These are phyloP conservation scores for Caenorhabditis inopinata DNA, from an alignment of 1,140 invertebrate species.

Conservation along the genomic window DNA sequence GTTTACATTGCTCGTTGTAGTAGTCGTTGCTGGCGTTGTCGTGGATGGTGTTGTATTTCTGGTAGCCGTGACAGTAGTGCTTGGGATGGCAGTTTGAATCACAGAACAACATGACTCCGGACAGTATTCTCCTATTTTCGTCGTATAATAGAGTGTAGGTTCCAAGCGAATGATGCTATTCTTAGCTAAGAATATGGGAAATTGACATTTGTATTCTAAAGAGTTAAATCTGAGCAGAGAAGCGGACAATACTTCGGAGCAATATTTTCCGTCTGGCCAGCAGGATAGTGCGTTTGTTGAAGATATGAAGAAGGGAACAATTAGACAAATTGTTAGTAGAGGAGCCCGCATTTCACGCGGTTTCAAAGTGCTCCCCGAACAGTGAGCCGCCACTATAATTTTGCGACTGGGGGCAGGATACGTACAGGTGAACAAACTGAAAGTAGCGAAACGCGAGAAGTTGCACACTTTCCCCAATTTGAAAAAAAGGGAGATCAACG, in stretches of 20 bases:
- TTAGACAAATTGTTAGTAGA: neutral
- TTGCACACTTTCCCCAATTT: neutral
- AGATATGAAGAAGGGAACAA: neutral
- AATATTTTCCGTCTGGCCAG: neutral
- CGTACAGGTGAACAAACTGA: conserved; percentile 12
- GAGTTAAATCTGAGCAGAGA: neutral
- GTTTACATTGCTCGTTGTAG: neutral
- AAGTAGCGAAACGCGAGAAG: conserved; percentile 20
- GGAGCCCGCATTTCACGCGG: neutral
- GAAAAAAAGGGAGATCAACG: neutral
- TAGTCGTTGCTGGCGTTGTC: neutral
- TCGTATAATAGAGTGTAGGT: neutral
- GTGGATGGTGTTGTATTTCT: neutral
- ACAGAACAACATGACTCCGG: neutral
- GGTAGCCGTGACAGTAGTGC: neutral
- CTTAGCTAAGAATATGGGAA: neutral
- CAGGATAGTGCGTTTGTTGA: neutral
- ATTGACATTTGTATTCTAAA: conserved; percentile 18
- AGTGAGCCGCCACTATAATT: neutral
- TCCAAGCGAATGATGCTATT: neutral
- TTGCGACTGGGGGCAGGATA: neutral
- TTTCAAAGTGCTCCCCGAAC: neutral
- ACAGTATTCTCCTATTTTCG: conserved; percentile 12
- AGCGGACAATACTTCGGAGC: neutral
- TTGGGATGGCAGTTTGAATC: neutral